phyloP scores from a whole-genome alignment of 1,140 invertebrate genomes.

The Drosophila parvula region DNA sequence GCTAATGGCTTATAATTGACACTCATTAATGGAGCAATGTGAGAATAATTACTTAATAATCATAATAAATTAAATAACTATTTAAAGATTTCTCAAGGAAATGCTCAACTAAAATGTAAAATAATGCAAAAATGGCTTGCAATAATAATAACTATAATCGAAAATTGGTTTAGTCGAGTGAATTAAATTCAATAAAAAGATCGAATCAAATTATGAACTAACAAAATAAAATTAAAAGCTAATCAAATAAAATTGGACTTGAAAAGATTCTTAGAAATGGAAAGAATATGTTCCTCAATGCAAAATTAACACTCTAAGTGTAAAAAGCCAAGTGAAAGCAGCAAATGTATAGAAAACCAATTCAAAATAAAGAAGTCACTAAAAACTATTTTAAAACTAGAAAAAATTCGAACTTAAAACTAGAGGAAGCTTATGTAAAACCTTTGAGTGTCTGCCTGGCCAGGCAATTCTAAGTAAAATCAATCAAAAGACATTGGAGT shows the following conservation, averaged over 20 bases:
- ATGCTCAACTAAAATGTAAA: not conserved
- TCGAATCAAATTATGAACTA: not conserved
- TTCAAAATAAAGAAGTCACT: not conserved
- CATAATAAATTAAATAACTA: not conserved
- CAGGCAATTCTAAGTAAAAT: not conserved
- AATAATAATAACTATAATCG: not conserved
- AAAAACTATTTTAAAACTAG: not conserved
- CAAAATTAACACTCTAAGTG: not conserved
- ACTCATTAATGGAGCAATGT: not conserved
- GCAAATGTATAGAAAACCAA: not conserved
- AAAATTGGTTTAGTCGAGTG: too few relatives aligned
- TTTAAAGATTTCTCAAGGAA: not conserved
- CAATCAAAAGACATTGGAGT: slow-evolving; percentile 29
- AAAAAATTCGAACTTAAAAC: not conserved
- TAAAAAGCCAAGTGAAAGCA: accelerated
- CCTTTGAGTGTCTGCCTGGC: too few relatives aligned
- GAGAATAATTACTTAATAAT: too few relatives aligned
- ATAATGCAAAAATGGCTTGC: not conserved
- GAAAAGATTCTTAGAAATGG: too few relatives aligned
- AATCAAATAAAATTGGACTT: not conserved
- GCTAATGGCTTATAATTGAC: too few relatives aligned
- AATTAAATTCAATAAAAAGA: not conserved
- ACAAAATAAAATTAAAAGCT: not conserved
- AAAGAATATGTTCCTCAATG: not conserved
- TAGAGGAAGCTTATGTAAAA: slow-evolving; percentile 17